phyloP scores from a whole-genome alignment of 2,888 invertebrate species.

The Cremastinae sp. region DNA sequence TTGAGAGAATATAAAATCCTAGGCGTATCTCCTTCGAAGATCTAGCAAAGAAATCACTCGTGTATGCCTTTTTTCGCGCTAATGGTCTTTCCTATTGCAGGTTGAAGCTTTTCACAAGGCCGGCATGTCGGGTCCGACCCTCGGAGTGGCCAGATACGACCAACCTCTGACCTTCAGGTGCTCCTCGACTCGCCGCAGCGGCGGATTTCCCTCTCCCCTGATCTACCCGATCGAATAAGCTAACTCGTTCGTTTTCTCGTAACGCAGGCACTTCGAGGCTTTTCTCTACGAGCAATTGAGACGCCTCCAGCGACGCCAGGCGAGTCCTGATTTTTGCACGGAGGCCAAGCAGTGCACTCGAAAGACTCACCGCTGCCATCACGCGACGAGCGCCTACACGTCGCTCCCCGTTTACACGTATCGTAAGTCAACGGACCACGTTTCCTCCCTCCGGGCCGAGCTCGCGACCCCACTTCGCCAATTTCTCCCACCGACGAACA shows the following conservation, averaged over 20 bases:
- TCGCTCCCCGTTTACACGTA: conserved; percentile 85
- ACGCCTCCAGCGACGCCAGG: conserved; percentile 86
- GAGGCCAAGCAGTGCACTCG: conserved; percentile 92
- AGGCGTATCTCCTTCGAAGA: too few species aligned
- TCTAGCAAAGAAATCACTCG: too few species aligned
- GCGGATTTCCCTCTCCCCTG: neutral
- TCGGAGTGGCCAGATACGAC: conserved; percentile 78
- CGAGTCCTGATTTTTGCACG: conserved; percentile 82
- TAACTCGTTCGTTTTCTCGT: neutral
- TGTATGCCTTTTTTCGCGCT: too few species aligned
- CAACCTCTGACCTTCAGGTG: conserved; percentile 78
- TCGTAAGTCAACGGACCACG: too few species aligned
- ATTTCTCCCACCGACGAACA: conserved; percentile 65
- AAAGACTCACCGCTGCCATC: conserved; percentile 93
- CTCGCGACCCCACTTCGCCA: conserved; percentile 19
- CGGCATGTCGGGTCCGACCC: conserved; percentile 76
- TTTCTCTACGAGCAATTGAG: conserved; percentile 93
- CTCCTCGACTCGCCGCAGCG: neutral
- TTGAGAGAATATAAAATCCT: too few species aligned
- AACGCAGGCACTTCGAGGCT: conserved; percentile 88
- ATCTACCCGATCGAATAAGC: neutral
- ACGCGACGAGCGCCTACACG: conserved; percentile 95
- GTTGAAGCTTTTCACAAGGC: conserved; percentile 78
- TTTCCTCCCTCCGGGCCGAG: too few species aligned
- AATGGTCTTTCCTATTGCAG: too few species aligned